Base-by-base conservation (phyloP, 2,113 vertebrate species). In the Gallinago media region DNA sequence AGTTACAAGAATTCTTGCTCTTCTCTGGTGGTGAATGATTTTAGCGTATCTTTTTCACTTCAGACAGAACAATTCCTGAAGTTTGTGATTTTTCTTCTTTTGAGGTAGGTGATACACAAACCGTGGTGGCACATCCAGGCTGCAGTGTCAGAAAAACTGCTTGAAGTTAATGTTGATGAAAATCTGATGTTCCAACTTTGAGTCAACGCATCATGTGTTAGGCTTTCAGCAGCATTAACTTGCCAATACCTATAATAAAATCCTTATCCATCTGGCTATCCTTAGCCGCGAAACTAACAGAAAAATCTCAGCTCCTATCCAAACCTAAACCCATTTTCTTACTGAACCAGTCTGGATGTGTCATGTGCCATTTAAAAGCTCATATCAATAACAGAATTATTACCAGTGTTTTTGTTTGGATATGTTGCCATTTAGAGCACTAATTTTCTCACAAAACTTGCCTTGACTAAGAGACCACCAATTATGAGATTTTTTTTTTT, bases 231-330 rank as follows among this genome's bases (percentile, higher is more conserved):
- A 97, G 76, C 76, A 68, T 63, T 89, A 65, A 88, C 79, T 94
- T 97, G 94, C 94, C 95, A 97, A 75, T 89, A 72, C 62, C 74
- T 97, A 76, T 82, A 96, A 96, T 91, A 95, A 91, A 97, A 94
- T 83, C 78, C 80, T 61, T 85, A 93, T 73, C 96, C 96, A 97
- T 97, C 96, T 97, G 95, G 90, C 94, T 90, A 77, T 71, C 91
- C 89, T 84, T 81, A 79, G 59, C 92, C 71, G 62, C 79, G 92
- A 92, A 95, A 80, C 66, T 40, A 89, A 44, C 38, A 88, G 80
- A 62, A 87, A 91, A 66, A 50, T 75, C 89, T 88, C 72, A 94
- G 56, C 50, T 76, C 55, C 72, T 68, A 82, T 74, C 85, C 88
- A 94, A 2, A 18, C 77, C 59, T 70, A 85, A 95, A 91, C 70